Percentiles rank a stretch among this genome's conserved stretches.
Evolutionary conservation across 92 coral and sea anemone genomes (phyloP).

Genomic region (Phenganax stokvisi): DNA sequence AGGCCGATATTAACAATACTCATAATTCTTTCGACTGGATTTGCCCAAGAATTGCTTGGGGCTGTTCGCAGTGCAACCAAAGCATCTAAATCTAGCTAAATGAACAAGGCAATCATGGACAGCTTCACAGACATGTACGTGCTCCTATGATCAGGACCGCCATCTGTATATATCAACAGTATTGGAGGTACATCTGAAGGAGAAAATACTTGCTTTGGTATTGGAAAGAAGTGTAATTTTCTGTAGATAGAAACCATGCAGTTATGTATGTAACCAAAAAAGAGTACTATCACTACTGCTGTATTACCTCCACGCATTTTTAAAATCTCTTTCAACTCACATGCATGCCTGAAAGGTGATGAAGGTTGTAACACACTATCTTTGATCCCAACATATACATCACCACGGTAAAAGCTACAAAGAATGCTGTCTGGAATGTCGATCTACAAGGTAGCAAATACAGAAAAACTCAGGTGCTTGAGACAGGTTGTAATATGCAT

Average conservation of each 20-base stretch:
- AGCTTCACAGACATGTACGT: constrained; percentile 40
- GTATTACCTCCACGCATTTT: neutral
- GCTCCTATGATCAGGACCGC: constrained; percentile 33
- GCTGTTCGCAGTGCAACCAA: constrained; percentile 26
- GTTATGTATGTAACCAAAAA: too few species aligned
- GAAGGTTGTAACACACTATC: constrained; percentile 18
- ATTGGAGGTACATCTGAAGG: constrained; percentile 1
- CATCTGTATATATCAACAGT: constrained; percentile 35
- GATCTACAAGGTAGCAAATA: constrained; percentile 1
- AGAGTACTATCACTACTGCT: too few species aligned
- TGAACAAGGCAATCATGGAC: constrained; percentile 24
- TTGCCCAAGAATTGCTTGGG: constrained; percentile 41
- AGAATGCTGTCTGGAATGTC: constrained; percentile 16
- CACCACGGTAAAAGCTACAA: constrained; percentile 33
- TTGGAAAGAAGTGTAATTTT: too few species aligned
- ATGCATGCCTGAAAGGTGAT: neutral
- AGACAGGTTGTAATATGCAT: neutral
- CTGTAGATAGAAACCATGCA: too few species aligned
- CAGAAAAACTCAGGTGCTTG: neutral
- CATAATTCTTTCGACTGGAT: constrained; percentile 46
- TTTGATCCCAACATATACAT: constrained; percentile 24
- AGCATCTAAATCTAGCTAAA: constrained; percentile 22
- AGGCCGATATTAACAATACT: constrained; percentile 41
- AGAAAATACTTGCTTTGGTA: neutral
- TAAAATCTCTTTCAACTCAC: neutral